Evolutionary conservation across 2,888 invertebrate species (phyloP).

Genomic region (Lithophane ornitopus): DNA sequence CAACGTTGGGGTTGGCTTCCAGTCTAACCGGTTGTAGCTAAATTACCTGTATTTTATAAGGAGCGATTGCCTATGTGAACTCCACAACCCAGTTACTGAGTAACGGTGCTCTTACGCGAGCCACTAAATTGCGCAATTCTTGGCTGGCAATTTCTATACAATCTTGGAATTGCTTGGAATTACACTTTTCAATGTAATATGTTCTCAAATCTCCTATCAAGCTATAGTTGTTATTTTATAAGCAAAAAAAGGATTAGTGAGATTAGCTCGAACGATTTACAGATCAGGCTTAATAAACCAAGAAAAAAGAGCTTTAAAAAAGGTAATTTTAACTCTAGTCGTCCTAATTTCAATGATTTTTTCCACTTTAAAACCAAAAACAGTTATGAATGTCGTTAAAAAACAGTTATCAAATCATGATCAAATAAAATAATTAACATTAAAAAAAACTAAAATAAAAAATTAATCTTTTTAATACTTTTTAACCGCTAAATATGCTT

Average conservation of each 20-base stretch:
- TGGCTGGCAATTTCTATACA: too few species aligned
- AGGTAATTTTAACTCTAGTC: background rate
- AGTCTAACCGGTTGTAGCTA: background rate
- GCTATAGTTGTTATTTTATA: background rate
- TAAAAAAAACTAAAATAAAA: too few species aligned
- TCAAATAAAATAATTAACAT: too few species aligned
- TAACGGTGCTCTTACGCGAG: background rate
- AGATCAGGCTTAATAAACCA: background rate
- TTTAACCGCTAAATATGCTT: background rate
- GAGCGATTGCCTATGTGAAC: background rate
- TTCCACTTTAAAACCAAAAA: background rate
- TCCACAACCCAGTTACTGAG: too few species aligned
- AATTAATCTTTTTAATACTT: background rate
- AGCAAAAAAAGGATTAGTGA: background rate
- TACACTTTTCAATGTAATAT: background rate
- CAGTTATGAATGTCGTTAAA: too few species aligned
- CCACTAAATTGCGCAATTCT: too few species aligned
- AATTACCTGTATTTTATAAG: background rate
- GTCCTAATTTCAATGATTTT: background rate
- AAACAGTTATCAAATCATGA: too few species aligned
- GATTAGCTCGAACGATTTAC: background rate
- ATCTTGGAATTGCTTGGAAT: too few species aligned
- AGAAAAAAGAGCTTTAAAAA: background rate
- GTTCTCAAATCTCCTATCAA: background rate
- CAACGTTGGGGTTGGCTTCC: background rate